Evolutionary conservation across 1,140 invertebrate genomes (phyloP), one percentile per base, ranked within the genome.

Genomic region (Venturia canescens): DNA sequence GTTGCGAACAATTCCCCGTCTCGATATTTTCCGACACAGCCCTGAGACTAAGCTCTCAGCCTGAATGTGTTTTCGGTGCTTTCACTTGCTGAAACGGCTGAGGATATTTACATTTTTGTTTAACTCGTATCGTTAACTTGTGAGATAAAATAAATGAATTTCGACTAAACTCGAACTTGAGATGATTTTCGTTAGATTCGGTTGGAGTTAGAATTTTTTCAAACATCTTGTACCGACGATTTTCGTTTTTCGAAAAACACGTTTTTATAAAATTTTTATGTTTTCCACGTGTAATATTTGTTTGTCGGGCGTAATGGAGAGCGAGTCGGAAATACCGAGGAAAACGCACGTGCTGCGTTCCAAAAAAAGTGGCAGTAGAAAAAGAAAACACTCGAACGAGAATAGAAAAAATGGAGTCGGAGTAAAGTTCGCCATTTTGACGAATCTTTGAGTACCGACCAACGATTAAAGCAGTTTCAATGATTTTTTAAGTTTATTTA

Each of bases 281-380:
- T 11, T 3, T 63, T 23, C 21, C 7, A 63, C 23, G 6, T 26
- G 57, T 26, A 11, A n/a, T 53, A 3, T 18, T 57, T 66, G 60
- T 66, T 66, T 66, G 60, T 66, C 27, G 3, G 5, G 60, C 27
- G 23, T 66, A 15, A 23, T 29, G 27, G 27, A 66, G 23, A 66
- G 23, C 21, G 60, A 66, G 60, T 15, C 26, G 27, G 23, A 66
- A 66, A 66, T 11, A 6, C 27, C 13, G 23, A 27, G 9, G 27
- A 66, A 66, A 66, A 66, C 60, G 27, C 60, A 26, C 27, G 60
- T 66, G n/a, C n/a, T n/a, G n/a, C 27, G 60, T 1, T 66, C 60
- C 23, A 26, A 44, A 44, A 44, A 44, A 26, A 66, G 60, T 26
- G 6, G 2, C 3, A 15, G 2, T 29, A 66, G 13, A 15, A 66